Percentiles rank a stretch among this genome's conserved stretches.
Conservation (phyloP, 2,888 invertebrate species). For the Brachyptera putata region DNA sequence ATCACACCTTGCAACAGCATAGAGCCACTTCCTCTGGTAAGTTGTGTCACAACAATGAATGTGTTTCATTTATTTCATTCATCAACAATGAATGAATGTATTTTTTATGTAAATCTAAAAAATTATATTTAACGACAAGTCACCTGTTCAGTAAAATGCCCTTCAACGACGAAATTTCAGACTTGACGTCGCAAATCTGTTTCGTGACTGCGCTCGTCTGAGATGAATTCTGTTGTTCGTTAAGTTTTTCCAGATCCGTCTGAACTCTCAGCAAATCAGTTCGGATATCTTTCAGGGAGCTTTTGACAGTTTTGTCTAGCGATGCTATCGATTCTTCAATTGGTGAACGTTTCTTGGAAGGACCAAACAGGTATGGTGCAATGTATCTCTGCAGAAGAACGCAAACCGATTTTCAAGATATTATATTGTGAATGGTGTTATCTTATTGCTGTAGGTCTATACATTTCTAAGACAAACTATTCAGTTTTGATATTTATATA, state of each 20-base stretch:
- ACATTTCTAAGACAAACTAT: no score
- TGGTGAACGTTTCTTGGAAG: slow-evolving; percentile 55
- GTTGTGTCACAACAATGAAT: no score
- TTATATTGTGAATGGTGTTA: no score
- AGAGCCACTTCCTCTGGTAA: no score
- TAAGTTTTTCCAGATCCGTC: slow-evolving; percentile 54
- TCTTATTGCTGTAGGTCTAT: no score
- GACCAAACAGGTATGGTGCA: slow-evolving; percentile 64
- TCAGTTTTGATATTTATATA: no score
- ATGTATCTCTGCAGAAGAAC: slow-evolving; percentile 54
- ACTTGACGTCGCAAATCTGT: slow-evolving; percentile 62
- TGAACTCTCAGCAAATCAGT: slow-evolving; percentile 61
- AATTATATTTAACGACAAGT: slow-evolving; percentile 28
- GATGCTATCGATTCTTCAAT: slow-evolving; percentile 64
- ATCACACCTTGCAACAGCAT: no score
- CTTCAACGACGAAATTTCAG: slow-evolving; percentile 67
- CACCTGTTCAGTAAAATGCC: slow-evolving; percentile 67
- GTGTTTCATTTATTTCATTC: no score
- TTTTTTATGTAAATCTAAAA: no score
- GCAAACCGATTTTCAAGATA: no score
- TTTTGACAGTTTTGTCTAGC: slow-evolving; percentile 61
- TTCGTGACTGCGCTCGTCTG: slow-evolving; percentile 49
- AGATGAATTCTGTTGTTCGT: slow-evolving; percentile 20
- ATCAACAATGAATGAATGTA: no score
- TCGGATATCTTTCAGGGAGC: slow-evolving; percentile 56